These are phyloP conservation scores for Lineus longissimus DNA, from an alignment of 1,140 invertebrate genomes.

Conservation along the genomic window DNA sequence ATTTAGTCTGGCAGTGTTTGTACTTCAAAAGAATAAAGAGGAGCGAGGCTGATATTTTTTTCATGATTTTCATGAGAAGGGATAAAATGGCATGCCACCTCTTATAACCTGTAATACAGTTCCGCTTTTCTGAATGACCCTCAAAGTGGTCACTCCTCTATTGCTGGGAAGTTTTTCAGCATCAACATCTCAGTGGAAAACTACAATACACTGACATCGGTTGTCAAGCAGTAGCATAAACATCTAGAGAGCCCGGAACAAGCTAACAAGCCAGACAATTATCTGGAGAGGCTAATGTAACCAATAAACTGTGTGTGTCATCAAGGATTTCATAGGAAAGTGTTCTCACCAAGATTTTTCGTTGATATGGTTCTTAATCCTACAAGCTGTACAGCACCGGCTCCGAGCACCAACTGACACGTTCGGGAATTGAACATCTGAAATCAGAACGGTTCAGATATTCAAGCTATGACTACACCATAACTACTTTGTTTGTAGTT, in stretches of 20 bases:
- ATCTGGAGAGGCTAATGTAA: too few relatives aligned
- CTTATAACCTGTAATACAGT: not conserved
- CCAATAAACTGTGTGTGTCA: not conserved
- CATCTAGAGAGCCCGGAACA: too few relatives aligned
- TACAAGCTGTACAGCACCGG: constrained; percentile 88
- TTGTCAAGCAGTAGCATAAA: too few relatives aligned
- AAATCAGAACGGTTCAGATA: constrained; percentile 16
- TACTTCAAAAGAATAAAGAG: not conserved
- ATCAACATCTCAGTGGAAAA: too few relatives aligned
- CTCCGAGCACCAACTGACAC: constrained; percentile 90
- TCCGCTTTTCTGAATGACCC: not conserved
- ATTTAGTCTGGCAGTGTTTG: not conserved
- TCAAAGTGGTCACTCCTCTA: not conserved
- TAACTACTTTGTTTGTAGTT: too few relatives aligned
- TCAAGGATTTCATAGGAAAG: not conserved
- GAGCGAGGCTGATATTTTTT: not conserved
- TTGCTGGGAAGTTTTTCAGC: too few relatives aligned
- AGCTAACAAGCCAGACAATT: too few relatives aligned
- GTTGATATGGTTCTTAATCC: constrained; percentile 95
- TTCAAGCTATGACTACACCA: too few relatives aligned
- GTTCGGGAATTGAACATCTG: constrained; percentile 87
- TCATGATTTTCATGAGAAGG: not conserved
- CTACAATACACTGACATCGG: too few relatives aligned
- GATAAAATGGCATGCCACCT: not conserved
- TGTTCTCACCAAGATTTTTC: constrained; percentile 69